These are phyloP conservation scores for Triplophysa rosa DNA, from an alignment of 2,113 vertebrate species.

Conservation along the genomic window DNA sequence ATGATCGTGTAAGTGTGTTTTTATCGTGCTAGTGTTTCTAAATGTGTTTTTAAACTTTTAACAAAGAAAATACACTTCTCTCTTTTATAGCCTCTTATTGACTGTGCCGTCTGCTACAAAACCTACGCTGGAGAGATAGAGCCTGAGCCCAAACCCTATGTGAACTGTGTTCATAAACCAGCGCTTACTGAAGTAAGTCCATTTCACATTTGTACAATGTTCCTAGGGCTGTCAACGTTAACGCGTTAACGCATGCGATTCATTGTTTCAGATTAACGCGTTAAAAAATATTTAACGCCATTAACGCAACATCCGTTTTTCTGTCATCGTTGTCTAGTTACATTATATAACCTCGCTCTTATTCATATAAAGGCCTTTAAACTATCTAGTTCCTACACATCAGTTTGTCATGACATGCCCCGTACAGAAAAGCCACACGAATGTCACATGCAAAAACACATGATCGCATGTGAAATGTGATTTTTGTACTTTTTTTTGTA, in stretches of 20 bases:
- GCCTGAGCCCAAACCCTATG: slow-evolving; percentile 64
- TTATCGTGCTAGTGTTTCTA: slow-evolving; percentile 32
- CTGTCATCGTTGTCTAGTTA: neutral
- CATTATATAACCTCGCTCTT: no score
- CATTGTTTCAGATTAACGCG: no score
- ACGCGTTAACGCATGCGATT: no score
- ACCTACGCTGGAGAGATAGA: slow-evolving; percentile 62
- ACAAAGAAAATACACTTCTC: neutral
- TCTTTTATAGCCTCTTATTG: slow-evolving; percentile 68
- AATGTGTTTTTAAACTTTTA: no score
- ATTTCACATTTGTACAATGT: neutral
- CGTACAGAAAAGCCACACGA: no score
- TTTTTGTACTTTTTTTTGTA: no score
- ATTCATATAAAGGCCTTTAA: no score
- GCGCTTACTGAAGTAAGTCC: slow-evolving; percentile 64
- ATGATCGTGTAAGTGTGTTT: slow-evolving; percentile 66
- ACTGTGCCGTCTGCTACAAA: slow-evolving; percentile 74
- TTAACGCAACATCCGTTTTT: no score
- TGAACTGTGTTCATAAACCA: slow-evolving; percentile 71
- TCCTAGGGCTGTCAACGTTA: no score
- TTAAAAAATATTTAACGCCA: no score
- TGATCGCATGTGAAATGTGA: no score
- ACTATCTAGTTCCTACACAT: neutral
- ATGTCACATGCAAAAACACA: no score
- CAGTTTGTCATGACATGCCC: neutral